These are phyloP conservation scores for Neopelma chrysocephalum DNA, from an alignment of 2,797 vertebrate species.

Conservation along the genomic window DNA sequence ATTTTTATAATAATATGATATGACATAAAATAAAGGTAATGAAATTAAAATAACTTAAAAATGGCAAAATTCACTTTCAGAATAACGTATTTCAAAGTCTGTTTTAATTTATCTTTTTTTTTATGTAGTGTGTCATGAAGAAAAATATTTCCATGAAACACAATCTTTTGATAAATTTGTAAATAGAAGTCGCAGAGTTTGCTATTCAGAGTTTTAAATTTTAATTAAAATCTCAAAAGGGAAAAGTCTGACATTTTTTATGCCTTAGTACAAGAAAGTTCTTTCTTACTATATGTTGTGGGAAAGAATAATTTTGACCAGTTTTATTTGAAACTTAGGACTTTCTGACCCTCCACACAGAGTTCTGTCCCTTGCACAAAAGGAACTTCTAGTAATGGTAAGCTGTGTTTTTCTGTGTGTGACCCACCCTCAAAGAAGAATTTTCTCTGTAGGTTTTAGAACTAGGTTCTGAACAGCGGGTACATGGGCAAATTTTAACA, in stretches of 20 bases:
- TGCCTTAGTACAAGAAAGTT: neutral
- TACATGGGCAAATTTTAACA: neutral
- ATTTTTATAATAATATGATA: neutral
- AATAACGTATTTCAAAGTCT: neutral
- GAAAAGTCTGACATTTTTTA: neutral
- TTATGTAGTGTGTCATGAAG: neutral
- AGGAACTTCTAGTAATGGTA: neutral
- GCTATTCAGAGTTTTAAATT: neutral
- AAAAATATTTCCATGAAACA: constrained; percentile 25
- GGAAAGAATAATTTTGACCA: neutral
- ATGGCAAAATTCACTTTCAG: neutral
- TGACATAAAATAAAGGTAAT: neutral
- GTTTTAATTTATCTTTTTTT: neutral
- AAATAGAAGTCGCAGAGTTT: neutral
- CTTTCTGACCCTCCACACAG: neutral
- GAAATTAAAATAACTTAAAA: neutral
- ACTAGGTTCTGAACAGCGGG: neutral
- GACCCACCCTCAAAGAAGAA: neutral
- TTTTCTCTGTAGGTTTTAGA: neutral
- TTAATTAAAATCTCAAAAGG: neutral
- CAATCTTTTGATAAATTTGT: constrained; percentile 48
- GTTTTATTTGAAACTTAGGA: neutral
- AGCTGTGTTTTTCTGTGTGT: neutral
- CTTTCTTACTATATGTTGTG: neutral
- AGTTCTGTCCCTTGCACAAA: neutral